Percentiles rank a stretch among this genome's conserved stretches.
phyloP scores from a whole-genome alignment of 92 coral and sea anemone species.

The Parazoanthus swiftii region DNA sequence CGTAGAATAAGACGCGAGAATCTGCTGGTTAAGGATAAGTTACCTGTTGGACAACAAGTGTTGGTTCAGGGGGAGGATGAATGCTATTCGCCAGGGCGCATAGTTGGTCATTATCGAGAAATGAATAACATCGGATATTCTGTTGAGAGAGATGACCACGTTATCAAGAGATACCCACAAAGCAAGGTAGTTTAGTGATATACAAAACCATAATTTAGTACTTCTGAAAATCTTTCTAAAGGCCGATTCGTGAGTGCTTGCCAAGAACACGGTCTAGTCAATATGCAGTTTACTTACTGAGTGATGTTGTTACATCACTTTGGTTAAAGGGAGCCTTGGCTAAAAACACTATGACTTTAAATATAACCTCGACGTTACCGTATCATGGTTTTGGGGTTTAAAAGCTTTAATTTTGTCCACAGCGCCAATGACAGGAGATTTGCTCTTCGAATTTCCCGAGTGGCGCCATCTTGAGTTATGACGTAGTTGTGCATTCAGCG shows the following conservation, averaged over 20 bases:
- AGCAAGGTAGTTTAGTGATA: constrained; percentile 57
- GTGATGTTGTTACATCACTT: too few relatives aligned
- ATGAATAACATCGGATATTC: constrained; percentile 75
- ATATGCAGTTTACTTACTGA: background rate
- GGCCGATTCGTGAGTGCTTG: background rate
- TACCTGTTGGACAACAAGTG: constrained; percentile 79
- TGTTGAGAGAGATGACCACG: constrained; percentile 59
- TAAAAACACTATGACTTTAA: too few relatives aligned
- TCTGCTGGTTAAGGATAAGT: constrained; percentile 65
- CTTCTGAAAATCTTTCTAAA: too few relatives aligned
- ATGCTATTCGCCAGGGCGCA: constrained; percentile 74
- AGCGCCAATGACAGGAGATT: too few relatives aligned
- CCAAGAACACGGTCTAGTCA: too few relatives aligned
- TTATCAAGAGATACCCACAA: constrained; percentile 59
- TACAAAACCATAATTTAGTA: background rate
- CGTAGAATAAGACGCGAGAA: constrained; percentile 66
- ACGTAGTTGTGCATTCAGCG: too few relatives aligned
- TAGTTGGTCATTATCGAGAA: constrained; percentile 74
- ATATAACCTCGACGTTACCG: too few relatives aligned
- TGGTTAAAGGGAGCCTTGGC: too few relatives aligned
- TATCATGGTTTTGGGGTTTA: too few relatives aligned
- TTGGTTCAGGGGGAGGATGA: constrained; percentile 82
- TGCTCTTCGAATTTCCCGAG: too few relatives aligned
- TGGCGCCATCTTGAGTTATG: too few relatives aligned
- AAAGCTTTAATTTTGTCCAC: too few relatives aligned